These are phyloP conservation scores for Cephalophus harveyi DNA, from an alignment of 2,113 vertebrate species.

Conservation along the genomic window DNA sequence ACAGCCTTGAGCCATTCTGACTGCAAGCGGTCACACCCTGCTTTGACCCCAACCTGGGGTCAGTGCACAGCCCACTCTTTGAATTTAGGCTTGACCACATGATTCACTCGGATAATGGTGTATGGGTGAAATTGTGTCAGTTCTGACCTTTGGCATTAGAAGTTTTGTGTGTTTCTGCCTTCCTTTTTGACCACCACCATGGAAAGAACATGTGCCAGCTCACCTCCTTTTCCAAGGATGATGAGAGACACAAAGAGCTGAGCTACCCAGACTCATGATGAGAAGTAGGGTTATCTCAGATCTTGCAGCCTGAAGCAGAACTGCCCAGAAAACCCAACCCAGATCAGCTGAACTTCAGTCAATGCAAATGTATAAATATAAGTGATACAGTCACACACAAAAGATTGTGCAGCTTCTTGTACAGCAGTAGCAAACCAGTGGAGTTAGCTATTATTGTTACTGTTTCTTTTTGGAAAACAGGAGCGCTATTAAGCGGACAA, in stretches of 20 bases:
- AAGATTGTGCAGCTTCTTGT: neutral
- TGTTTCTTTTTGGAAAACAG: neutral
- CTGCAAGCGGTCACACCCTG: neutral
- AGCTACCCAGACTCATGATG: neutral
- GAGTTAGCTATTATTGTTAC: neutral
- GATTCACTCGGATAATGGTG: neutral
- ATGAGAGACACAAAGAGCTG: neutral
- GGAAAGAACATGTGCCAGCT: neutral
- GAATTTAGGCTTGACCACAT: neutral
- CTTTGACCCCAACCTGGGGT: neutral
- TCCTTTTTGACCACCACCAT: neutral
- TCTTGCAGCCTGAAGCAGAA: neutral
- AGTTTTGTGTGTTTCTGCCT: neutral
- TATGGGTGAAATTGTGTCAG: neutral
- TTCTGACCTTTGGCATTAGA: neutral
- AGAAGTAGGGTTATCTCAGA: neutral
- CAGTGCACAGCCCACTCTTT: neutral
- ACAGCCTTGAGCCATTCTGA: neutral
- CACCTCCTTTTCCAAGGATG: neutral
- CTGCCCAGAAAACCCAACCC: neutral
- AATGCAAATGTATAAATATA: neutral
- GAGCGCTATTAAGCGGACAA: neutral
- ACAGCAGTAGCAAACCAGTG: neutral
- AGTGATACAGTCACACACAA: neutral
- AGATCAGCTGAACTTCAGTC: neutral